These are phyloP conservation scores for Anseranas semipalmata DNA, from an alignment of 2,113 vertebrate species.

Conservation along the genomic window DNA sequence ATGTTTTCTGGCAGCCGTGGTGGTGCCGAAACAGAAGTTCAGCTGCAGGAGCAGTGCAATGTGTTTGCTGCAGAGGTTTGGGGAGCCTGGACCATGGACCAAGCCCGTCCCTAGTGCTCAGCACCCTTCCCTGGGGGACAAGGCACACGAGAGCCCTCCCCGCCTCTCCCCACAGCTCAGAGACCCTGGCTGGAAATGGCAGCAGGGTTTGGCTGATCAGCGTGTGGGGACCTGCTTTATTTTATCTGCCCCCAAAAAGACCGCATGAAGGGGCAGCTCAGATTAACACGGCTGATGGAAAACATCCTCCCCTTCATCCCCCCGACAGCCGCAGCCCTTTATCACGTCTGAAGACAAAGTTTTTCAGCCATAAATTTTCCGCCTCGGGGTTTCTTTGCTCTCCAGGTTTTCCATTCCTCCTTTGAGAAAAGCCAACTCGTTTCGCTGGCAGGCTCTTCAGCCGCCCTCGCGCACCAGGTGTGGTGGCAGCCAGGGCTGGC, in stretches of 20 bases:
- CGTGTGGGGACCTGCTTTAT: neutral
- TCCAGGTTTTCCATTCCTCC: neutral
- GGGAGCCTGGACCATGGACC: neutral
- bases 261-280: constrained; percentile 19
- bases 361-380: constrained; percentile 43
- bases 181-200: neutral
- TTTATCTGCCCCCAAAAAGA: constrained; percentile 19
- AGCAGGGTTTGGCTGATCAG: constrained; percentile 1
- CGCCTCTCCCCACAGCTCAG: neutral
- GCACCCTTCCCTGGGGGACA: neutral
- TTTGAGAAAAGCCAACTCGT: constrained; percentile 22
- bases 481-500: neutral
- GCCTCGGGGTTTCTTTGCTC: neutral
- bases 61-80: neutral
- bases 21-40: neutral
- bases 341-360: constrained; percentile 40
- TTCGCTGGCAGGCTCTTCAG: constrained; percentile 49
- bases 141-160: neutral
- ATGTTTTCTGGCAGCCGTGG: neutral
- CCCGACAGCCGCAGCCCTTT: constrained; percentile 35
- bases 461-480: neutral
- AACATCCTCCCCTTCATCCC: constrained; percentile 38
- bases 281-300: constrained; percentile 46
- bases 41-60: neutral
- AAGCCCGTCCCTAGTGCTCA: neutral